These are phyloP conservation scores for Leptoteleia sp. DNA, from an alignment of 1,140 invertebrate species.

Conservation along the genomic window DNA sequence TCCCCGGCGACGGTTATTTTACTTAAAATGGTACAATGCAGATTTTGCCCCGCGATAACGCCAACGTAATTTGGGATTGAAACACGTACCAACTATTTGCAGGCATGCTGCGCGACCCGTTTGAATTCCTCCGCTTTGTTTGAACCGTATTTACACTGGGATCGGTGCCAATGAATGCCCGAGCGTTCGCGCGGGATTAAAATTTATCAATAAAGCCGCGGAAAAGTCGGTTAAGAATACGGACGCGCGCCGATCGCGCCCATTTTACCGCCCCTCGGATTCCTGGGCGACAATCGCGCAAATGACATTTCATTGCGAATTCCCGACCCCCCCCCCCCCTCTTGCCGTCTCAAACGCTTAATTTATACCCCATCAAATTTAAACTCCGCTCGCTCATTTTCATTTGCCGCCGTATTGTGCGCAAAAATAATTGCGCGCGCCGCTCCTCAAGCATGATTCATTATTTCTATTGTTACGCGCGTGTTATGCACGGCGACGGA, in stretches of 20 bases:
- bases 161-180: constrained; percentile 23
- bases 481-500: neutral
- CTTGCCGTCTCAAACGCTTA: neutral
- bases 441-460: constrained; percentile 8
- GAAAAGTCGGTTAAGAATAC: constrained; percentile 25
- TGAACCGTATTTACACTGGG: constrained; percentile 33
- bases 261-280: too few species aligned
- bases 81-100: too few species aligned
- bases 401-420: constrained; percentile 9
- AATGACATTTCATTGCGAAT: constrained; percentile 10
- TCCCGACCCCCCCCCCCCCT: neutral
- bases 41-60: too few species aligned
- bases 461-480: constrained; percentile 24
- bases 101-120: constrained; percentile 11
- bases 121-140: constrained; percentile 28
- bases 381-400: constrained; percentile 8
- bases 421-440: constrained; percentile 9
- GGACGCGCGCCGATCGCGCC: too few species aligned
- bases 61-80: too few species aligned
- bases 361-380: constrained; percentile 17
- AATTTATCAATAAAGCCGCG: constrained; percentile 29
- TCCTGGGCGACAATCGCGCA: constrained; percentile 5
- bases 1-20: too few species aligned
- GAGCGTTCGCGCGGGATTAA: constrained; percentile 15
- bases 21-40: neutral